Base-by-base conservation (phyloP, 2,113 vertebrate genomes). In the Aleadryas rufinucha region DNA sequence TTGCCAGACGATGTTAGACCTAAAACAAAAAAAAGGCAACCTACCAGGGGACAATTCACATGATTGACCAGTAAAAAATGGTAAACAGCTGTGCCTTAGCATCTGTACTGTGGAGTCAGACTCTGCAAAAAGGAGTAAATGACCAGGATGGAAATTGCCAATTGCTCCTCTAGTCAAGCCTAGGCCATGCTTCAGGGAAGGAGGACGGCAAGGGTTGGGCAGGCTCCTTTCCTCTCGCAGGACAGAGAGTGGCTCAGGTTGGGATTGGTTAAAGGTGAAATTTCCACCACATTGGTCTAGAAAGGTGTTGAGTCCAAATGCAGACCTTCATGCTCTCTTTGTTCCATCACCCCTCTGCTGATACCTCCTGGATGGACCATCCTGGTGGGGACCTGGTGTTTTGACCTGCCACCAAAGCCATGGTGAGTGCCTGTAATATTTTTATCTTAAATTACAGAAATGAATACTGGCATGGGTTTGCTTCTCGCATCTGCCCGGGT, bases 1-100 rank as follows among this genome's bases (percentile, higher is more conserved):
- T 97, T 96, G 89, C 96, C 96, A 96, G 66, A 70, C 97, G 82
- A 93, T 84, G 10, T 93, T 94, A 97, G 91, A 77, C 68, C 66
- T 64, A 3, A 56, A 68, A 69, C 30, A 68, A 49, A 35, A 16
- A 33, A 24, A 42, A 49, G 7, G 39, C 80, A 94, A 65, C 66
- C 41, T 96, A 96, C 86, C 95, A 96, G 45, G 65, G 80, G 96
- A 97, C 93, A 96, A 84, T 66, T 95, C 94, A 84, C 64, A 93
- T 78, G 95, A 92, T 44, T 42, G 31, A 65, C 56, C 87, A 91
- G 13, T 33, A 95, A 86, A 94, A 91, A 94, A 83, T 65, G 68
- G 77, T 60, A 86, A 97, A 89, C 97, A 98, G 92, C 97, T 98
- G 97, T 90, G 85, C 81, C 23, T 96, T 89, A 91, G 93, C 96